Conservation (phyloP, 1,140 invertebrate species). For the Pseudomyrmex pallidus region DNA sequence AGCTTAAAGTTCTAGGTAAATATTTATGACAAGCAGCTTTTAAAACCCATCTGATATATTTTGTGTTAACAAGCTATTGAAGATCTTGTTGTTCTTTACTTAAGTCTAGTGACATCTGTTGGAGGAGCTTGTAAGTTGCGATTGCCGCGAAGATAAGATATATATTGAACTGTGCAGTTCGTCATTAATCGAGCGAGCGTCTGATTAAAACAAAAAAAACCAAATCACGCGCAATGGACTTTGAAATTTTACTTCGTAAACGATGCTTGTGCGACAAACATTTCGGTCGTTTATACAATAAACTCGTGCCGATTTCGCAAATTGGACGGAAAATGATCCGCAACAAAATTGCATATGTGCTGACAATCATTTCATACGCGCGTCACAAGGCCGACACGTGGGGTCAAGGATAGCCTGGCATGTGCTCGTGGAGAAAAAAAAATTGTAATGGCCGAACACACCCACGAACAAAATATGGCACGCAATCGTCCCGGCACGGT, state of each 20-base stretch:
- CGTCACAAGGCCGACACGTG: slow-evolving; percentile 37
- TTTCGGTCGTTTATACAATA: not conserved
- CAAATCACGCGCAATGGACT: too few relatives aligned
- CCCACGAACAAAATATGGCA: slow-evolving; percentile 25
- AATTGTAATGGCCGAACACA: slow-evolving; percentile 39
- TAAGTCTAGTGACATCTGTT: slow-evolving; percentile 41
- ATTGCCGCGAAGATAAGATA: slow-evolving; percentile 28
- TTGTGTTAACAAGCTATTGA: not conserved
- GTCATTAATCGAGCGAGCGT: not conserved
- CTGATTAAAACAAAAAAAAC: not conserved
- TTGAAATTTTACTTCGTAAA: not conserved
- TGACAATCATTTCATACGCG: not conserved
- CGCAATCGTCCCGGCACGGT: slow-evolving; percentile 27
- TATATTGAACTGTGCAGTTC: not conserved
- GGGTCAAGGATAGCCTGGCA: slow-evolving; percentile 37
- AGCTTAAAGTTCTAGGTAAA: not conserved
- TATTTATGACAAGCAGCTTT: too few relatives aligned
- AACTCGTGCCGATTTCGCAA: slow-evolving; percentile 1
- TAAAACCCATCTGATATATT: too few relatives aligned
- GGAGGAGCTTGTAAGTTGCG: slow-evolving; percentile 17
- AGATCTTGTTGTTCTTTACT: slow-evolving; percentile 12
- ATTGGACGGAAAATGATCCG: slow-evolving; percentile 12
- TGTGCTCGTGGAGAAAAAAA: not conserved
- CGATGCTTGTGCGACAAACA: too few relatives aligned
- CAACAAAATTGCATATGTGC: not conserved